Evolutionary conservation across 2,888 invertebrate genomes (phyloP).

Genomic region (Apeira syringaria): DNA sequence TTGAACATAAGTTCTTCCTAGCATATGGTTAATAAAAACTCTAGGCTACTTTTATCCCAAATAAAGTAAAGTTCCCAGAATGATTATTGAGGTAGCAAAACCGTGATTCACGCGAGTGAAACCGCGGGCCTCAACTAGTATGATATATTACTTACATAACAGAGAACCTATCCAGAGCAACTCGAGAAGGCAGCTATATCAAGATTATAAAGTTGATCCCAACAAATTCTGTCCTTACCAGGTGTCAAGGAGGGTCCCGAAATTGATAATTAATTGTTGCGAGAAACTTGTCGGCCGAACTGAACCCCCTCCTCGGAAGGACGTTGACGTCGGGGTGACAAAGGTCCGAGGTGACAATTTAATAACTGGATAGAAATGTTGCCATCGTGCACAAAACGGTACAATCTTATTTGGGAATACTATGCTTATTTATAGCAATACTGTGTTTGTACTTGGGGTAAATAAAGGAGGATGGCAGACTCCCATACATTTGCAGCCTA

Average conservation of each 20-base stretch:
- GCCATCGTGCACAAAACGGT: conserved; percentile 27
- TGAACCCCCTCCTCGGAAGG: conserved; percentile 74
- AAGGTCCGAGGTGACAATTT: conserved; percentile 77
- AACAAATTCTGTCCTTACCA: conserved; percentile 42
- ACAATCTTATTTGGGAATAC: not conserved
- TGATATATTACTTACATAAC: no score
- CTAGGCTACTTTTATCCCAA: no score
- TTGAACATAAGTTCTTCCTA: no score
- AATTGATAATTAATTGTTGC: conserved; percentile 81
- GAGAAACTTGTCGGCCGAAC: conserved; percentile 75
- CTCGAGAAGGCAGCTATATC: conserved; percentile 21
- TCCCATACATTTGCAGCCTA: no score
- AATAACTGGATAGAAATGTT: conserved; percentile 73
- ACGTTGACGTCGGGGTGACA: conserved; percentile 46
- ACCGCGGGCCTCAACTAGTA: no score
- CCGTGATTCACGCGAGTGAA: no score
- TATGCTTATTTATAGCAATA: not conserved
- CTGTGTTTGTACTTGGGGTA: no score
- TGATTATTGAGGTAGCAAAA: no score
- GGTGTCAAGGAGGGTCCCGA: conserved; percentile 68
- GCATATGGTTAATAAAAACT: no score
- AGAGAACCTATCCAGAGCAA: not conserved
- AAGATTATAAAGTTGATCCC: conserved; percentile 22
- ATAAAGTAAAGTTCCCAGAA: no score
- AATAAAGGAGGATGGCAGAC: no score